phyloP scores from a whole-genome alignment of 2,113 vertebrate species.

The Scartelaos histophorus region DNA sequence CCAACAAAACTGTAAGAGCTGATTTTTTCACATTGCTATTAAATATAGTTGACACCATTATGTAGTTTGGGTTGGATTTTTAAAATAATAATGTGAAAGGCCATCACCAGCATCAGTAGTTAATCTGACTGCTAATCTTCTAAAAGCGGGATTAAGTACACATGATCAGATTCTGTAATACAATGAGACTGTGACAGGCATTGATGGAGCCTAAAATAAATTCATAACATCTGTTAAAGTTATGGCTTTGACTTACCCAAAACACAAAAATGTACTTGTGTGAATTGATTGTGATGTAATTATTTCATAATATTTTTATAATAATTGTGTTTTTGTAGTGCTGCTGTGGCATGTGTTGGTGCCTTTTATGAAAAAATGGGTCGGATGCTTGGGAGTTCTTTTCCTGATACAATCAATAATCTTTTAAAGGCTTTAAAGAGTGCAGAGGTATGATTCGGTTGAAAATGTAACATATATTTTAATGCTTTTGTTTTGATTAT shows the following conservation, averaged over 20 bases:
- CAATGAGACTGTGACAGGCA: conserved; percentile 19
- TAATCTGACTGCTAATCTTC: conserved; percentile 55
- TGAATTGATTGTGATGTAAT: background rate
- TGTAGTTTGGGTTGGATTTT: background rate
- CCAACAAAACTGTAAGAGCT: conserved; percentile 94
- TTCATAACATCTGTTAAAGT: conserved; percentile 3
- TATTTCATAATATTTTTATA: background rate
- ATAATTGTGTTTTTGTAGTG: conserved; percentile 72
- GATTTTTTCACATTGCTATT: background rate
- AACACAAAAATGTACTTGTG: background rate
- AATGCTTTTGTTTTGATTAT: background rate
- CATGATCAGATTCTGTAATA: conserved; percentile 16
- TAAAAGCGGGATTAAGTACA: conserved; percentile 55
- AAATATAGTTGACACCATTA: background rate
- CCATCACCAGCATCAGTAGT: conserved; percentile 36
- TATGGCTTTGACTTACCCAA: conserved; percentile 5
- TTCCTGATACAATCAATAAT: conserved; percentile 98
- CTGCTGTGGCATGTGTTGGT: conserved; percentile 95
- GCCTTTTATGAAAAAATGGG: conserved; percentile 99
- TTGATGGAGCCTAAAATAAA: conserved; percentile 23
- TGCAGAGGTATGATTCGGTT: conserved; percentile 83
- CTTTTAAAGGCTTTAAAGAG: conserved; percentile 95
- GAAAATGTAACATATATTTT: too few relatives aligned
- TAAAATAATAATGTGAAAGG: background rate
- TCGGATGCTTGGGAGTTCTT: conserved; percentile 95